A percentile compares a stretch with the other conserved stretches of the same genome.
Evolutionary conservation across 2,888 invertebrate species (phyloP).

Genomic region (Reticulitermes lucifugus): DNA sequence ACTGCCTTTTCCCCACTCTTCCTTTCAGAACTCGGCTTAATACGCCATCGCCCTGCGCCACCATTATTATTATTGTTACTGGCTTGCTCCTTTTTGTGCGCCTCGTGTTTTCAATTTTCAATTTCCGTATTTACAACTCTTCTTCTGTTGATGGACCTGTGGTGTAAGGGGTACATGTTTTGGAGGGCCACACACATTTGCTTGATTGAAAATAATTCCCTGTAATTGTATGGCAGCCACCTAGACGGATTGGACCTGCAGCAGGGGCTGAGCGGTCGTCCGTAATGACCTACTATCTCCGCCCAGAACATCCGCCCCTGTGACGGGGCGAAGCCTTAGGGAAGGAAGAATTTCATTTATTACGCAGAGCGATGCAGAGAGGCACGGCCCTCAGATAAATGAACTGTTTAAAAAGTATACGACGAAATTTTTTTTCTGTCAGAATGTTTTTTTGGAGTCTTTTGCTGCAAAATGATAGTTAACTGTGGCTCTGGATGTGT

Average conservation of each 20-base stretch:
- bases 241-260: background rate
- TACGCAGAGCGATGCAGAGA: background rate
- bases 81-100: background rate
- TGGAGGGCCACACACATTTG: conserved; percentile 29
- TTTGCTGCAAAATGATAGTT: background rate
- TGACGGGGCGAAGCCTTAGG: background rate
- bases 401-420: background rate
- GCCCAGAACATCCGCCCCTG: background rate
- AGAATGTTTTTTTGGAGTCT: background rate
- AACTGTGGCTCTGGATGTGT: background rate
- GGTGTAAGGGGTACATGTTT: background rate
- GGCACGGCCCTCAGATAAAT: background rate
- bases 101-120: conserved; percentile 20
- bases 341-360: background rate
- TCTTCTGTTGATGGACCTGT: conserved; percentile 16
- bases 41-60: background rate
- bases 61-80: background rate
- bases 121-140: conserved; percentile 31
- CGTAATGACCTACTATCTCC: conserved; percentile 30
- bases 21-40: background rate
- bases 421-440: background rate
- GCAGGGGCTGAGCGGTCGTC: background rate
- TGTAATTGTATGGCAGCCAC: conserved; percentile 17
- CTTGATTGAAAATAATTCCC: conserved; percentile 38
- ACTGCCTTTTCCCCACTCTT: too few species aligned